phyloP scores from a whole-genome alignment of 2,888 invertebrate genomes.

The Plebejus argus region DNA sequence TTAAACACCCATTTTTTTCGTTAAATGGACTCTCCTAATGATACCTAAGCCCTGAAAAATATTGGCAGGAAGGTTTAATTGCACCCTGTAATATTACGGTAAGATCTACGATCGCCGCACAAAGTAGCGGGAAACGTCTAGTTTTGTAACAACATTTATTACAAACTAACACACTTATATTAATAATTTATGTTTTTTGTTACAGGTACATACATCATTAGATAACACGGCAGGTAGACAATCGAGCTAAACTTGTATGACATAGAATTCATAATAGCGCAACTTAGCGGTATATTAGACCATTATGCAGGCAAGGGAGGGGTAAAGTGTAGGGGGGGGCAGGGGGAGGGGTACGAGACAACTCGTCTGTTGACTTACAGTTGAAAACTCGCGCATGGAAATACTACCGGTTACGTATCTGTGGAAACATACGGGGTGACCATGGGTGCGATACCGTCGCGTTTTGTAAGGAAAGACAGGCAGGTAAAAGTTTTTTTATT shows the following conservation, averaged over 20 bases:
- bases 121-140: background rate
- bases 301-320: constrained; percentile 4
- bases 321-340: background rate
- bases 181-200: constrained; percentile 1
- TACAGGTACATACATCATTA: background rate
- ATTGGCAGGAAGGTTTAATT: no score
- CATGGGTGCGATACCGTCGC: background rate
- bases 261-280: background rate
- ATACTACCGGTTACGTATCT: constrained; percentile 48
- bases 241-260: background rate
- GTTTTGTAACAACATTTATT: no score
- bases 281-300: background rate
- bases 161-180: background rate
- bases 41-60: no score
- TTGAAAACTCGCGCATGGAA: constrained; percentile 51
- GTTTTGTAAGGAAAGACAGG: background rate
- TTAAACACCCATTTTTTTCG: no score
- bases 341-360: constrained; percentile 45
- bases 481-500: no score
- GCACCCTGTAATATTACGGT: no score
- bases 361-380: constrained; percentile 51
- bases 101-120: no score
- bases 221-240: background rate
- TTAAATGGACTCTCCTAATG: no score
- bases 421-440: constrained; percentile 22